A percentile compares a stretch with the other conserved stretches of the same genome.
These are phyloP conservation scores for Acromyrmex charruanus DNA, from an alignment of 1,140 invertebrate genomes.

Conservation along the genomic window DNA sequence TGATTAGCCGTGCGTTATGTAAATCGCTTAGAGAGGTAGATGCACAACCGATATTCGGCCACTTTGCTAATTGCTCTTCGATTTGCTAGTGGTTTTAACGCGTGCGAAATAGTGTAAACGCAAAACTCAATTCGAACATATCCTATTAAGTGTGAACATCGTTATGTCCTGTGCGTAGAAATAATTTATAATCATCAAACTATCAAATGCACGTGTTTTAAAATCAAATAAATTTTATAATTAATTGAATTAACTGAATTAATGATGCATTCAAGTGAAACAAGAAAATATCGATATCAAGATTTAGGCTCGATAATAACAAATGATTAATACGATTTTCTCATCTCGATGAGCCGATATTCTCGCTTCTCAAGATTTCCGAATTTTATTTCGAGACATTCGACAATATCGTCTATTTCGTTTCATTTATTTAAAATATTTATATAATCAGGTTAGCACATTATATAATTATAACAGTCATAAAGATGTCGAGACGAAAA, in stretches of 20 bases:
- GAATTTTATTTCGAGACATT: too few relatives aligned
- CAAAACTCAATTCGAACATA: conserved; percentile 23
- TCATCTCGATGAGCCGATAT: too few relatives aligned
- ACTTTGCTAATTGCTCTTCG: conserved; percentile 69
- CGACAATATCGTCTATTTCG: too few relatives aligned
- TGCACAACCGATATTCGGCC: conserved; percentile 26
- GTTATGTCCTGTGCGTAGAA: not conserved
- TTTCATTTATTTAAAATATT: too few relatives aligned
- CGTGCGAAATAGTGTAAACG: conserved; percentile 17
- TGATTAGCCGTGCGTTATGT: conserved; percentile 45
- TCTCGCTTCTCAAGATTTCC: too few relatives aligned
- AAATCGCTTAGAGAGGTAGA: conserved; percentile 8
- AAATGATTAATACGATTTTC: too few relatives aligned
- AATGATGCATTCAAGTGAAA: too few relatives aligned
- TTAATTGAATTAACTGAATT: not conserved
- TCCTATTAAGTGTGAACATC: not conserved
- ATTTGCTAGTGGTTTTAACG: conserved; percentile 51
- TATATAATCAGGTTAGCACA: too few relatives aligned
- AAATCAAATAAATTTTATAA: not conserved
- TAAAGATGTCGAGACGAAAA: too few relatives aligned
- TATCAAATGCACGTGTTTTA: not conserved
- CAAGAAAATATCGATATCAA: too few relatives aligned
- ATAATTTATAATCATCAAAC: not conserved
- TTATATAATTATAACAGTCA: too few relatives aligned
- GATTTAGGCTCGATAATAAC: too few relatives aligned